Evolutionary conservation across 2,888 invertebrate species (phyloP).

Genomic region (Caenorhabditis imperialis): DNA sequence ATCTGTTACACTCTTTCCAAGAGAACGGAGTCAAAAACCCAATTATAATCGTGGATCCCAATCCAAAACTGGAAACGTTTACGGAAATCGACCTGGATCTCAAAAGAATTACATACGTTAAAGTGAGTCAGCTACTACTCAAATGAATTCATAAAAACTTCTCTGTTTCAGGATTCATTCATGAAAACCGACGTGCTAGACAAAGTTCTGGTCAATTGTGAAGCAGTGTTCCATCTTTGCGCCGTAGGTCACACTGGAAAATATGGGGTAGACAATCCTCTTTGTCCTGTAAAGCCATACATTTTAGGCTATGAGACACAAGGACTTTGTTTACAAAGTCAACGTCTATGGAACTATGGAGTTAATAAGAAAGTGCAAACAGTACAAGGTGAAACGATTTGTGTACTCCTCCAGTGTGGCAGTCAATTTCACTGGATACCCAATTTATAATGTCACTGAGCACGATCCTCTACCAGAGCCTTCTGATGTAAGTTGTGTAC

Average conservation of each 20-base stretch:
- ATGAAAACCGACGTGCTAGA: slow-evolving; percentile 6
- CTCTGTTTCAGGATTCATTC: slow-evolving; percentile 21
- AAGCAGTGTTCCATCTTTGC: slow-evolving; percentile 19
- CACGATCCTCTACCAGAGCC: slow-evolving; percentile 8
- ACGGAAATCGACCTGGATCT: background rate
- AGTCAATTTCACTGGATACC: slow-evolving; percentile 32
- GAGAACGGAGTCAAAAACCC: background rate
- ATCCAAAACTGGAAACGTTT: slow-evolving; percentile 2
- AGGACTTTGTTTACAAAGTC: background rate
- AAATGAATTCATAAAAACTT: background rate
- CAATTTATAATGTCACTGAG: slow-evolving; percentile 22
- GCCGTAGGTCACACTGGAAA: slow-evolving; percentile 27
- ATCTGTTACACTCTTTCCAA: slow-evolving; percentile 12
- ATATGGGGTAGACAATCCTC: background rate
- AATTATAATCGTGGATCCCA: slow-evolving; percentile 16
- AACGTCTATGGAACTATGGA: slow-evolving; percentile 26
- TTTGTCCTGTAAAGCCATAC: no score
- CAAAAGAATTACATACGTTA: background rate
- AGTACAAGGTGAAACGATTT: slow-evolving; percentile 14
- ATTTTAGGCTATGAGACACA: slow-evolving; percentile 12
- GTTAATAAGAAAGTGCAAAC: slow-evolving; percentile 20
- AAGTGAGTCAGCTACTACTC: background rate
- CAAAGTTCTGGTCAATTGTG: background rate
- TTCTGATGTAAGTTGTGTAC: slow-evolving; percentile 1
- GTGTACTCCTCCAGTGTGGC: slow-evolving; percentile 29